Evolutionary conservation across 2,797 vertebrate species (phyloP), one percentile per base, ranked within the genome.

Genomic region (Acropternis orthonyx): DNA sequence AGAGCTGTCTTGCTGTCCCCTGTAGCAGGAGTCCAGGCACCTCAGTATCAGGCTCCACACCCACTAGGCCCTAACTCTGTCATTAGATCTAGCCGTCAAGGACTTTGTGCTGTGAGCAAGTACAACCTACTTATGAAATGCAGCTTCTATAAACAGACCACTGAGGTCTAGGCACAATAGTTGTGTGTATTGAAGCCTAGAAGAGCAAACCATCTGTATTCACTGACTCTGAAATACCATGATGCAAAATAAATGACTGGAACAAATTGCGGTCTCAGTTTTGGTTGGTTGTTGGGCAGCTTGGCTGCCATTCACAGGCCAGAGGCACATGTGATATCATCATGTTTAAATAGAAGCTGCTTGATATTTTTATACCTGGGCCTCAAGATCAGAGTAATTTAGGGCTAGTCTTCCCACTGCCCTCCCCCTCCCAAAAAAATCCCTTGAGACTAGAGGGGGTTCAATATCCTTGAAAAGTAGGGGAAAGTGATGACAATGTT

Each of bases 71-170:
- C 96, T 96, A 96, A 92, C 85, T 96, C 96, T 92, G 95, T 94
- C 73, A 67, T 95, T 97, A 97, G 94, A 95, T 95, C 94, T 97
- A 96, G 94, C 92, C 84, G 10, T 92, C 81, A 94, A 95, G 95
- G 87, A 97, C 90, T 95, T 46, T 62, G 90, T 97, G 90, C 96
- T 91, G 93, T 93, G 92, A 95, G 92, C 73, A 92, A 92, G 55
- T 93, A 95, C 87, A 79, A 92, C 86, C 85, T 86, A 82, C 62
- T 92, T 92, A 96, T 15, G 24, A 95, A 95, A 92, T 95, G 92
- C 66, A 96, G 89, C 95, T 96, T 96, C 91, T 95, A 59, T 69
- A 88, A 95, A 79, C 74, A 94, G 56, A 92, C 83, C 80, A 81
- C 93, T 86, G 87, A 96, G 80, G 75, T 92, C 93, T 97, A 96